Conservation (phyloP, 2,113 vertebrate genomes). For the Forbesichthys agassizii region DNA sequence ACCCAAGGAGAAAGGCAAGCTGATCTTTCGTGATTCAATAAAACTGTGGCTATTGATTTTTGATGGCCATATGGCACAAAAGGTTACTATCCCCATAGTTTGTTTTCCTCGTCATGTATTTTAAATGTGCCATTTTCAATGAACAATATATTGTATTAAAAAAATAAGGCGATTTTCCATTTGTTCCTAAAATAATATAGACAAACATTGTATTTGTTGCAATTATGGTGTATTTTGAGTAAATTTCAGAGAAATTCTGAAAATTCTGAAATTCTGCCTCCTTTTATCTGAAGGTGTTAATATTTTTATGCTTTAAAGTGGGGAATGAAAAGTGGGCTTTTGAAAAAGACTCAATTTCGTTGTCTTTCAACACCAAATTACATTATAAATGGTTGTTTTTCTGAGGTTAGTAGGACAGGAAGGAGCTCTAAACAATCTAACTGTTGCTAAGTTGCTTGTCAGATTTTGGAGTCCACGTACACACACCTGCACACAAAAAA, state of each 20-base stretch:
- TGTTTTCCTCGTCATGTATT: conserved; percentile 14
- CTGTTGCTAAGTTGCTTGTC: conserved; percentile 29
- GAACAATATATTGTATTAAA: neutral
- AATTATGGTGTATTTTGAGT: neutral
- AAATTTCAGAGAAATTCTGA: neutral
- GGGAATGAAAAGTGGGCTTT: neutral
- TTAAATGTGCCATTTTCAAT: neutral
- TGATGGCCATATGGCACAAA: conserved; percentile 27
- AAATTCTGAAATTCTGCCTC: neutral
- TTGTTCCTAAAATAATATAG: neutral
- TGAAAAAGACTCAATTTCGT: conserved; percentile 20
- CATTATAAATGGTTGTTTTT: conserved; percentile 20
- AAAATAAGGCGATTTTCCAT: neutral
- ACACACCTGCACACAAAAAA: neutral
- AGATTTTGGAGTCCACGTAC: conserved; percentile 10
- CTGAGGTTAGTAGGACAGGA: conserved; percentile 14
- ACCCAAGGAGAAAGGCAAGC: conserved; percentile 50
- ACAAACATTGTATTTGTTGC: neutral
- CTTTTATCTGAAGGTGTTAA: conserved; percentile 13
- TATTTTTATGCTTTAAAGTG: conserved; percentile 1
- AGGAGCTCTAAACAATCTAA: conserved; percentile 31
- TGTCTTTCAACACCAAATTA: conserved; percentile 2
- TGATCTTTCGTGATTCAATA: conserved; percentile 52
- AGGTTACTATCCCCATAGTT: conserved; percentile 34
- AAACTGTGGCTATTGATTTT: conserved; percentile 59